Conservation (phyloP, 2,113 vertebrate genomes). For the Gnathonemus echidnorhynchus region DNA sequence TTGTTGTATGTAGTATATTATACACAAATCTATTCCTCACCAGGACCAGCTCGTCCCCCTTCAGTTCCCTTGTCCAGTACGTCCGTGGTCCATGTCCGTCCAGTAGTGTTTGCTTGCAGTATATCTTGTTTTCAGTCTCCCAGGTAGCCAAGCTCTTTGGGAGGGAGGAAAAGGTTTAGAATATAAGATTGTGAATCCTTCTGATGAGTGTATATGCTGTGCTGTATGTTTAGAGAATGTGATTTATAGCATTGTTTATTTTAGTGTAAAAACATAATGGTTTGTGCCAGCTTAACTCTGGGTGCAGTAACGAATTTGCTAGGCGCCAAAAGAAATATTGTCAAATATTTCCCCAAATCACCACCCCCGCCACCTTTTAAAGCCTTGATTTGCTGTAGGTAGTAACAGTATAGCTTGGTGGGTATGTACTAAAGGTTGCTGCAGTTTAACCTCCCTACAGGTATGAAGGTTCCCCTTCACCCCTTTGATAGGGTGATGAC, state of each 20-base stretch:
- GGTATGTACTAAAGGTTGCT: background rate
- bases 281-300: background rate
- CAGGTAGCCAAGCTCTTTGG: constrained; percentile 85
- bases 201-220: background rate
- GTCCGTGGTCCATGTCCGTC: constrained; percentile 87
- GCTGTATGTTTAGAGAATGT: background rate
- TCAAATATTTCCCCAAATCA: background rate
- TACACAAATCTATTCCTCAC: constrained; percentile 59
- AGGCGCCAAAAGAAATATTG: background rate
- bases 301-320: background rate
- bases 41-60: constrained; percentile 87
- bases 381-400: background rate
- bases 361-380: background rate
- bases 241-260: background rate
- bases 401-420: background rate
- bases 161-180: constrained; percentile 37
- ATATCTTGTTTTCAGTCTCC: constrained; percentile 91
- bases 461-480: background rate
- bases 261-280: background rate
- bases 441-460: background rate
- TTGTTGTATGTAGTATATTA: background rate
- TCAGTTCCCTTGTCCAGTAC: constrained; percentile 90
- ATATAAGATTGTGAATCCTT: background rate
- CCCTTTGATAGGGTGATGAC: background rate
- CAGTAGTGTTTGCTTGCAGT: constrained; percentile 85